phyloP scores from a whole-genome alignment of 2,888 invertebrate genomes.

The Sclerodermus sp. region DNA sequence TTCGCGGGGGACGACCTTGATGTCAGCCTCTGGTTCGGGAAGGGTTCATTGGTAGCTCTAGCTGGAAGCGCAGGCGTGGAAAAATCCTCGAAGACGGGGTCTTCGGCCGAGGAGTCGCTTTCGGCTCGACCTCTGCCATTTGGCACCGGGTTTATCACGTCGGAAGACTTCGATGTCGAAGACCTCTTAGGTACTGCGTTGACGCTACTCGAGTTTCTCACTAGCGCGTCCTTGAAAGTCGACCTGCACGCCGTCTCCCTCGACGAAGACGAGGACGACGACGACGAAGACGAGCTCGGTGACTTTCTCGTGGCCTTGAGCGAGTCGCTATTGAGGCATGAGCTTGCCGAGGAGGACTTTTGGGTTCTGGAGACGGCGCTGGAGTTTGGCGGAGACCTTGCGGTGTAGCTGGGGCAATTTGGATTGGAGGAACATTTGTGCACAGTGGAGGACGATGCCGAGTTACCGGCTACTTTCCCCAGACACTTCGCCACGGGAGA shows the following conservation, averaged over 20 bases:
- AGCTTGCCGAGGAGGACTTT: background rate
- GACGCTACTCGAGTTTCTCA: background rate
- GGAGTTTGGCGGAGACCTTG: slow-evolving; percentile 3
- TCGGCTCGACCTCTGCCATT: slow-evolving; percentile 10
- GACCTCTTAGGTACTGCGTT: too few relatives aligned
- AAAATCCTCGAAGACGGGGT: slow-evolving; percentile 3
- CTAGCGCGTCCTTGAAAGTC: slow-evolving; percentile 5
- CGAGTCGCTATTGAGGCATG: too few relatives aligned
- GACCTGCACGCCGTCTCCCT: slow-evolving; percentile 7
- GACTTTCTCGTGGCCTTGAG: too few relatives aligned
- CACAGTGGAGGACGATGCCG: slow-evolving; percentile 17
- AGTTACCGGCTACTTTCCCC: slow-evolving; percentile 10
- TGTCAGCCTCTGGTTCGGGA: too few relatives aligned
- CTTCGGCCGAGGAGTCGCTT: background rate
- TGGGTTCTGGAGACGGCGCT: background rate
- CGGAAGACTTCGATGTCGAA: slow-evolving; percentile 11
- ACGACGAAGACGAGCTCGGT: too few relatives aligned
- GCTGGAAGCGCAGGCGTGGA: background rate
- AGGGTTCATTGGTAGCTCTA: too few relatives aligned
- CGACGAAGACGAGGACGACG: too few relatives aligned
- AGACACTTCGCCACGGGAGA: slow-evolving; percentile 7
- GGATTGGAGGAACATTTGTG: slow-evolving; percentile 44
- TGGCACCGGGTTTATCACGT: slow-evolving; percentile 7
- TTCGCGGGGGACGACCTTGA: too few relatives aligned
- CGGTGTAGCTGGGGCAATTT: slow-evolving; percentile 29